phyloP scores from a whole-genome alignment of 1,140 invertebrate species.

The Drosophila auraria region DNA sequence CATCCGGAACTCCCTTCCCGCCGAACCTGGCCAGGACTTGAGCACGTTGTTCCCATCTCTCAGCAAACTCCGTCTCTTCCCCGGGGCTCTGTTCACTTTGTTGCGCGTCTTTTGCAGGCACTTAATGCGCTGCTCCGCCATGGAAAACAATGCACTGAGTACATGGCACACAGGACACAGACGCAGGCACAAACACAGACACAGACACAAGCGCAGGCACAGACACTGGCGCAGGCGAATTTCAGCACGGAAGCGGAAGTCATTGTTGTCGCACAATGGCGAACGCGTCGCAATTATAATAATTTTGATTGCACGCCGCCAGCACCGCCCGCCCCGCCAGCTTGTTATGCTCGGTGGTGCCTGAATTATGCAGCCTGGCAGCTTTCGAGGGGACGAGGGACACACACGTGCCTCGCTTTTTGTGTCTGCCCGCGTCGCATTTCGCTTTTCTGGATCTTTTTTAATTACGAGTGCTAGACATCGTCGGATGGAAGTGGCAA shows the following conservation, averaged over 20 bases:
- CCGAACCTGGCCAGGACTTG: slow-evolving; percentile 58
- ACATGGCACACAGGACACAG: slow-evolving; percentile 30
- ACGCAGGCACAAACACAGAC: neutral
- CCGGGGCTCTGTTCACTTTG: slow-evolving; percentile 59
- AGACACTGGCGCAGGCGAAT: slow-evolving; percentile 51
- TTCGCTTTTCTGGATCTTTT: slow-evolving; percentile 58
- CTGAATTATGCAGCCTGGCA: slow-evolving; percentile 63
- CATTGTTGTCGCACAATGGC: slow-evolving; percentile 84
- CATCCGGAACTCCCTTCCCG: neutral
- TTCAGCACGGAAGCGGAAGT: slow-evolving; percentile 83
- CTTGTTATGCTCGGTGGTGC: slow-evolving; percentile 52
- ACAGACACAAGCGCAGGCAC: neutral
- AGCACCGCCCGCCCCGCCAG: slow-evolving; percentile 7
- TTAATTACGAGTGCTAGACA: slow-evolving; percentile 68
- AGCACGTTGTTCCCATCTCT: slow-evolving; percentile 65
- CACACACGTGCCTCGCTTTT: slow-evolving; percentile 54
- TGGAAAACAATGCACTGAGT: slow-evolving; percentile 69
- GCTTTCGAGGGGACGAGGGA: slow-evolving; percentile 11
- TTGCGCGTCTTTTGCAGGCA: slow-evolving; percentile 77
- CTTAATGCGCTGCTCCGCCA: slow-evolving; percentile 64
- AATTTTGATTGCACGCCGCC: slow-evolving; percentile 77
- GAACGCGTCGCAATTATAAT: slow-evolving; percentile 84
- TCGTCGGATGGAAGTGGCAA: slow-evolving; percentile 7
- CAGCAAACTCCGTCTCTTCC: neutral
- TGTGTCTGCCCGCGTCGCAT: slow-evolving; percentile 37